Evolutionary conservation across 2,888 invertebrate genomes (phyloP).

Genomic region (Xestia rhomboidea): DNA sequence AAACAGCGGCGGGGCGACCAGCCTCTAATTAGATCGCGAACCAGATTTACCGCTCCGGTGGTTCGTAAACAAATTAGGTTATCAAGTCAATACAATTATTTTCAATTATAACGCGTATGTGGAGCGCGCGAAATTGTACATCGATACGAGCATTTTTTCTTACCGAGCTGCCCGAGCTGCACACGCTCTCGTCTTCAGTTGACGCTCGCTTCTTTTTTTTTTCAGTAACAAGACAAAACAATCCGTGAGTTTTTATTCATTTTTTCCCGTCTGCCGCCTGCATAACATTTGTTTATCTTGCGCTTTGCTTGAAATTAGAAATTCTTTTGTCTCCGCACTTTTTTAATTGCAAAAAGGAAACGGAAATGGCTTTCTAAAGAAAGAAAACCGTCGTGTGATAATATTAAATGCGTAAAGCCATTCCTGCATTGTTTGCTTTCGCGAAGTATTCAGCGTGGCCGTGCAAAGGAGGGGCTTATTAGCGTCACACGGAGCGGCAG

Average conservation of each 20-base stretch:
- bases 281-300: slow-evolving; percentile 85
- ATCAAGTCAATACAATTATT: slow-evolving; percentile 67
- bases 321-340: slow-evolving; percentile 85
- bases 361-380: slow-evolving; percentile 77
- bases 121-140: slow-evolving; percentile 58
- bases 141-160: slow-evolving; percentile 55
- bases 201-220: slow-evolving; percentile 62
- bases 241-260: slow-evolving; percentile 76
- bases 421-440: slow-evolving; percentile 63
- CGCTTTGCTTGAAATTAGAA: slow-evolving; percentile 85
- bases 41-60: slow-evolving; percentile 65
- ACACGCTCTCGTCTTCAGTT: slow-evolving; percentile 66
- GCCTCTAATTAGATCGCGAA: slow-evolving; percentile 60
- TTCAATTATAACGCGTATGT: slow-evolving; percentile 60
- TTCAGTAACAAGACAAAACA: slow-evolving; percentile 78
- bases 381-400: slow-evolving; percentile 74
- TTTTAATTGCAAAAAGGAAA: slow-evolving; percentile 86
- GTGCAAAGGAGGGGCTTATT: slow-evolving; percentile 51
- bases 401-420: slow-evolving; percentile 68
- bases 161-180: slow-evolving; percentile 38
- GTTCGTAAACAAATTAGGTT: slow-evolving; percentile 65
- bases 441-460: slow-evolving; percentile 38
- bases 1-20: slow-evolving; percentile 39
- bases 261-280: slow-evolving; percentile 82
- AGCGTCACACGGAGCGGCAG: slow-evolving; percentile 29